A percentile compares a stretch with the other conserved stretches of the same genome.
Conservation (phyloP, 2,113 vertebrate genomes). For the Jacana jacana region DNA sequence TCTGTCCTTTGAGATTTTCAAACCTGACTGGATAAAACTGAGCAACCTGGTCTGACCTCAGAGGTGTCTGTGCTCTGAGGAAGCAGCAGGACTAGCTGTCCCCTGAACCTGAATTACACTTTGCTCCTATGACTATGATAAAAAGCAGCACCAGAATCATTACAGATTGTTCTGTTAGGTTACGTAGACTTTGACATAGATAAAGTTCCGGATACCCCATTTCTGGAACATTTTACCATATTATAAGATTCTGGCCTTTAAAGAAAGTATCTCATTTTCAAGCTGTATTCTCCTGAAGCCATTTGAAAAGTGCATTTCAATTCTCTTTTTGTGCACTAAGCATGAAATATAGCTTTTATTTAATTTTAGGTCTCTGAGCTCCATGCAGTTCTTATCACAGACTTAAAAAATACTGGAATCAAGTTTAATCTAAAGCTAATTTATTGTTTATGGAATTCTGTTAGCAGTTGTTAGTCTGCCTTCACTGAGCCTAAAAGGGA, state of each 20-base stretch:
- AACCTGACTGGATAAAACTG: neutral
- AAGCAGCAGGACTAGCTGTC: neutral
- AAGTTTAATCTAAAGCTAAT: constrained; percentile 46
- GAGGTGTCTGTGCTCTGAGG: rapidly evolving
- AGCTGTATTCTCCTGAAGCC: neutral
- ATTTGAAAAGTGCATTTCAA: neutral
- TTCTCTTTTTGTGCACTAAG: neutral
- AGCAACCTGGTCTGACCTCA: neutral
- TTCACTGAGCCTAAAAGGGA: neutral
- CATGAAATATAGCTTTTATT: constrained; percentile 22
- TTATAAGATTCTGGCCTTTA: neutral
- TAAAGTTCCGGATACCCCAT: neutral
- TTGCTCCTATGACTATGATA: neutral
- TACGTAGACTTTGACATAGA: neutral
- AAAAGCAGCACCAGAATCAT: neutral
- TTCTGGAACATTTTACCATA: neutral
- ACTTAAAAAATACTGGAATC: neutral
- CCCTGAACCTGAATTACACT: neutral
- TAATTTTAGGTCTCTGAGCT: neutral
- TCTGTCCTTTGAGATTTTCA: neutral
- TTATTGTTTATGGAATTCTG: constrained; percentile 51
- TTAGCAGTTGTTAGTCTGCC: constrained; percentile 31
- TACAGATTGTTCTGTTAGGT: neutral
- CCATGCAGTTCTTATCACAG: neutral
- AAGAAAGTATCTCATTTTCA: neutral